A percentile compares a stretch with the other conserved stretches of the same genome.
Conservation (phyloP, 2,797 vertebrate genomes). For the Pagetopsis macropterus region DNA sequence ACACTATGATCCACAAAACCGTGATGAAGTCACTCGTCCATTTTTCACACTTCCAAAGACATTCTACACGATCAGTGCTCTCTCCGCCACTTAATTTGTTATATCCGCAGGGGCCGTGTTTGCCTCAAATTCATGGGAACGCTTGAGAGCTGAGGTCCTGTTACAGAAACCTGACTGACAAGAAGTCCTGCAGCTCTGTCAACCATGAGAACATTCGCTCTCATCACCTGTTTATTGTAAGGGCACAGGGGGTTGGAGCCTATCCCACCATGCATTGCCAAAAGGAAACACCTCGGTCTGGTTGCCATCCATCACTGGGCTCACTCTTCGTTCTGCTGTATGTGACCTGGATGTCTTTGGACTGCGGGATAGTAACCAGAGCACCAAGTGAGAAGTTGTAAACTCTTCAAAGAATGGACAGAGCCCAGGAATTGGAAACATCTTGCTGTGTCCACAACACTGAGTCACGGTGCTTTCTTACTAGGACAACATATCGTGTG, state of each 20-base stretch:
- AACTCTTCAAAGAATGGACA: constrained; percentile 1
- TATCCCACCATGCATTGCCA: constrained; percentile 36
- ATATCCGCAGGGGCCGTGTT: constrained; percentile 37
- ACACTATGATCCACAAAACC: constrained; percentile 24
- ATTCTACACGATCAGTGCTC: constrained; percentile 17
- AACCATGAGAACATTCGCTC: constrained; percentile 25
- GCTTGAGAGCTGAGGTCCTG: constrained; percentile 17
- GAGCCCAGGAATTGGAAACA: constrained; percentile 29
- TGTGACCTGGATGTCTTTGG: constrained; percentile 28
- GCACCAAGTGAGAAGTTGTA: background rate
- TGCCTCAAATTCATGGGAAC: constrained; percentile 28
- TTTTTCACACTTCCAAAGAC: constrained; percentile 11
- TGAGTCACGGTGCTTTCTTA: constrained; percentile 5
- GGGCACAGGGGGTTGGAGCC: constrained; percentile 31
- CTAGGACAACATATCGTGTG: constrained; percentile 33
- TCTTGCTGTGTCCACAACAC: constrained; percentile 22
- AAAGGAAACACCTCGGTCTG: constrained; percentile 33
- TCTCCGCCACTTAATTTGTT: constrained; percentile 28
- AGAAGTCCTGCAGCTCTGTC: constrained; percentile 22
- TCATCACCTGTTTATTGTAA: constrained; percentile 50
- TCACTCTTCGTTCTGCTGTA: constrained; percentile 3
- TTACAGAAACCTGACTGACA: constrained; percentile 39
- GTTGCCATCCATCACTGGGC: constrained; percentile 24
- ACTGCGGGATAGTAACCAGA: constrained; percentile 45
- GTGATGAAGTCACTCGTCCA: constrained; percentile 17